phyloP scores from a whole-genome alignment of 2,797 vertebrate species.

The Sebastes steindachneri region DNA sequence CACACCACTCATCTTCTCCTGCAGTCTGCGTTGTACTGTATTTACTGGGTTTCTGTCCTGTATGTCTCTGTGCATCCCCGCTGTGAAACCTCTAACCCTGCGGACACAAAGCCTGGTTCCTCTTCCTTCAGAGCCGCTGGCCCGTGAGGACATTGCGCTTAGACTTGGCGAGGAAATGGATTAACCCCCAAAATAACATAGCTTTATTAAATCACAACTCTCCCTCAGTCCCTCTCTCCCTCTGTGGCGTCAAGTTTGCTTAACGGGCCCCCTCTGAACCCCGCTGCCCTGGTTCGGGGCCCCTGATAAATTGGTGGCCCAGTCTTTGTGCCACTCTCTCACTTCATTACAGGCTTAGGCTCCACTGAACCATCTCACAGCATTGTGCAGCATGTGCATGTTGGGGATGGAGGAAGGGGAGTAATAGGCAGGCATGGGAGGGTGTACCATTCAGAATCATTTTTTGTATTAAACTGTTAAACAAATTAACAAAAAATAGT shows the following conservation, averaged over 20 bases:
- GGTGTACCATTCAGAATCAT: background rate
- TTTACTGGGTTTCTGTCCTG: background rate
- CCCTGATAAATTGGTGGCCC: slow-evolving; percentile 57
- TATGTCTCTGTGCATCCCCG: background rate
- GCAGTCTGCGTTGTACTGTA: background rate
- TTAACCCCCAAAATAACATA: slow-evolving; percentile 70
- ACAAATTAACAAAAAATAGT: background rate
- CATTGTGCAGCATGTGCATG: slow-evolving; percentile 33
- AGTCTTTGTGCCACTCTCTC: slow-evolving; percentile 42
- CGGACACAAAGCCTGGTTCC: slow-evolving; percentile 32
- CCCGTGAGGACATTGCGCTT: slow-evolving; percentile 56
- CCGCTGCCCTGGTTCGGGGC: slow-evolving; percentile 48
- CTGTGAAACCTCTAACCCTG: slow-evolving; percentile 36
- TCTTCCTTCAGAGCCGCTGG: slow-evolving; percentile 51
- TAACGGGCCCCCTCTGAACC: slow-evolving; percentile 58
- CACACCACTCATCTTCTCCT: background rate
- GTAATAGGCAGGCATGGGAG: background rate
- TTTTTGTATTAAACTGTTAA: background rate
- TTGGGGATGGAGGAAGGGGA: background rate
- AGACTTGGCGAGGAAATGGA: slow-evolving; percentile 46
- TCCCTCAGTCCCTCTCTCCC: slow-evolving; percentile 27
- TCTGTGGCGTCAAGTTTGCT: slow-evolving; percentile 57
- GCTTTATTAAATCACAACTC: slow-evolving; percentile 69
- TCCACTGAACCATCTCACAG: slow-evolving; percentile 50
- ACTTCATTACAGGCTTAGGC: slow-evolving; percentile 46